These are phyloP conservation scores for Tenebrio molitor DNA, from an alignment of 1,140 invertebrate genomes.

Conservation along the genomic window DNA sequence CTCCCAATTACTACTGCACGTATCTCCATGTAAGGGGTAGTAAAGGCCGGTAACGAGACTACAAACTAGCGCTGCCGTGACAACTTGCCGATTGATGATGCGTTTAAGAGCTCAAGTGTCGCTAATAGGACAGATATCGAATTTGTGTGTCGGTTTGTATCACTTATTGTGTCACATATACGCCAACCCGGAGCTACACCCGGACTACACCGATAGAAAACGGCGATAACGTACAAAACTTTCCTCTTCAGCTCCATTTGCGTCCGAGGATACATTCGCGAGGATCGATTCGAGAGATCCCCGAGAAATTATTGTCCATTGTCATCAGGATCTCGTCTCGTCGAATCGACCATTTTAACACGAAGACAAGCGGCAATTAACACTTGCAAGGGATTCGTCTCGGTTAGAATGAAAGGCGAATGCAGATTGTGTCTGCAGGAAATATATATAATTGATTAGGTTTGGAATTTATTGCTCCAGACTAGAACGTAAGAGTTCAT, in stretches of 20 bases:
- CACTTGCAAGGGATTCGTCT: too few species aligned
- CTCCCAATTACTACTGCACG: slow-evolving; percentile 48
- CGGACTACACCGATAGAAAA: slow-evolving; percentile 14
- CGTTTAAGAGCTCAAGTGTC: slow-evolving; percentile 55
- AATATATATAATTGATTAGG: too few species aligned
- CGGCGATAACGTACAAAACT: slow-evolving; percentile 22
- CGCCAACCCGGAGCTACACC: slow-evolving; percentile 13
- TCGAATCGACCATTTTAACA: neutral
- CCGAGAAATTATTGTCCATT: neutral
- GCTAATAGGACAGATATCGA: slow-evolving; percentile 60
- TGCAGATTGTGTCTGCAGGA: too few species aligned
- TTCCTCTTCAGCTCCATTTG: slow-evolving; percentile 28
- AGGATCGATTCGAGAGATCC: neutral
- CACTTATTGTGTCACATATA: slow-evolving; percentile 56
- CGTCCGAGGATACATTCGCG: neutral
- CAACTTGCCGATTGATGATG: slow-evolving; percentile 57
- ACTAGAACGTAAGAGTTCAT: too few species aligned
- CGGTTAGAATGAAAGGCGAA: too few species aligned
- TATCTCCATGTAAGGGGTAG: slow-evolving; percentile 54
- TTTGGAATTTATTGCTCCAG: too few species aligned
- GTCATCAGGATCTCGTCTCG: neutral
- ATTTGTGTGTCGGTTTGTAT: slow-evolving; percentile 57
- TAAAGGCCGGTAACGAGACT: slow-evolving; percentile 52
- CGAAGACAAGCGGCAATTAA: slow-evolving; percentile 2
- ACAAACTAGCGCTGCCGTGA: slow-evolving; percentile 52